Conservation (phyloP, 2,888 invertebrate genomes). For the Schrankia costaestrigalis region DNA sequence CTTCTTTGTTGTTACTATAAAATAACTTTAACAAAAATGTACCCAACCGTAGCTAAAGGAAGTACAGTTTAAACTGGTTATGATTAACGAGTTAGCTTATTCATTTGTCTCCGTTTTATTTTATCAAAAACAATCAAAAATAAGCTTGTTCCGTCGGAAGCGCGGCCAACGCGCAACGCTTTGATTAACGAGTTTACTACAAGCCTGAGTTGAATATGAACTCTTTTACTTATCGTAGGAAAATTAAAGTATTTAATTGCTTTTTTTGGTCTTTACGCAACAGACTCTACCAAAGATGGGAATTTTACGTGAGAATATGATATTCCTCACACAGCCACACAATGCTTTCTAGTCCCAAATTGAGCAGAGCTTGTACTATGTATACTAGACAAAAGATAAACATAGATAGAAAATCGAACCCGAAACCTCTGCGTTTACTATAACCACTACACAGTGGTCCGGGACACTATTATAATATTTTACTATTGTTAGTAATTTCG, state of each 20-base stretch:
- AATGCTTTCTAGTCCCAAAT: no score
- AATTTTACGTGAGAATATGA: constrained; percentile 13
- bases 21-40: no score
- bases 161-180: constrained; percentile 39
- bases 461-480: no score
- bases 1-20: no score
- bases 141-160: constrained; percentile 70
- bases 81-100: constrained; percentile 66
- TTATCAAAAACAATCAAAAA: constrained; percentile 78
- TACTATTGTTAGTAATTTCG: no score
- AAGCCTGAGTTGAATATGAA: constrained; percentile 70
- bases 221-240: constrained; percentile 62
- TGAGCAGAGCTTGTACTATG: no score
- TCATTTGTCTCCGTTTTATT: constrained; percentile 71
- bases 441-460: no score
- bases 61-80: constrained; percentile 54
- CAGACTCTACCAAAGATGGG: background rate
- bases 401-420: no score
- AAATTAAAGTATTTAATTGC: constrained; percentile 56
- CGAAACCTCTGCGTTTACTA: no score
- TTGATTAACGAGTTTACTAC: constrained; percentile 70
- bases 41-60: constrained; percentile 43
- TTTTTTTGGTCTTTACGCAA: constrained; percentile 11
- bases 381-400: no score
- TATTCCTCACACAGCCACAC: no score